Evolutionary conservation across 2,888 invertebrate species (phyloP), one percentile per base, ranked within the genome.

Genomic region (Cryptocephalus primarius): DNA sequence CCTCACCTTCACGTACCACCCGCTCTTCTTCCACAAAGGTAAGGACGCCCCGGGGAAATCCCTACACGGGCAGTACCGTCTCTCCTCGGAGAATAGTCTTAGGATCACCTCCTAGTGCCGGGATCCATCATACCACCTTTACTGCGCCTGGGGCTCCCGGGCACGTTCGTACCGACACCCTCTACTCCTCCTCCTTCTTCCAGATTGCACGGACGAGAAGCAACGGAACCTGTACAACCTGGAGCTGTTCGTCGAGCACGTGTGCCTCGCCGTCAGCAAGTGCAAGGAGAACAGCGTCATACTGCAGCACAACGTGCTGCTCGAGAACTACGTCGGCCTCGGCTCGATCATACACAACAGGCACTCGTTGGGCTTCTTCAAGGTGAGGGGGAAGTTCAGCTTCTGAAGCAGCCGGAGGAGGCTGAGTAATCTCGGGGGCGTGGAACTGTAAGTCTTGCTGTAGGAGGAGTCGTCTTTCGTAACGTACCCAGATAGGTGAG

Each of bases 311-410:
- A 77, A 83, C 4, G 85, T 91, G 46, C 70, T 86, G 9, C 79
- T 90, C 54, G 83, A 88, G 63, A 87, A 85, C 65, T 91, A 90
- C 62, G 75, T 87, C 10, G 87, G 88, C 6, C 69, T 90, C 38
- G 79, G 85, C 9, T 87, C 89, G 3, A 68, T 89, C 39, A 76
- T 91, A 8, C 86, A 88, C 64, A 91, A 91, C 70, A 83, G 87
- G 60, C 84, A 86, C 56, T 77, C 81, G 54, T 74, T 91, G 65
- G 91, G 91, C 2, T 91, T 88, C 72, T 89, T 88, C 70, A 87
- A 88, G 72, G 86, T 88, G 50, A 75, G 90, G 55, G 88, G 89
- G 55, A 87, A 86, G 67, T 82, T 90, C 63, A 88, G 89, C 67
- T 88, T 87, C 66, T 87, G 81, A 75, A 49, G 22, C 22, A 6